Evolutionary conservation across 2,888 invertebrate genomes (phyloP).

Genomic region (Apamea monoglypha): DNA sequence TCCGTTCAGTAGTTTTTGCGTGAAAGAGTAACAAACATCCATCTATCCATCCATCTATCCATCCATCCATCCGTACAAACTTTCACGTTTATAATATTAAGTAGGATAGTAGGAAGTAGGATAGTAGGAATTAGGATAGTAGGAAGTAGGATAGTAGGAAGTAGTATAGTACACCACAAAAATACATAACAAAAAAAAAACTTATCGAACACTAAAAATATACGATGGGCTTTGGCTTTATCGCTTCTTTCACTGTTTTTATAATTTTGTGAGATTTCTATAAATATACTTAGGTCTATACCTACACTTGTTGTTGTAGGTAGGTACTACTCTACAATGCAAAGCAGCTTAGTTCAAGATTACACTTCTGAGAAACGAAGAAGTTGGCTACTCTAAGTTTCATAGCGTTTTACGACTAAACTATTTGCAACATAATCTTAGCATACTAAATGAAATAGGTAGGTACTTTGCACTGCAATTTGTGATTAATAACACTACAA

Average conservation of each 20-base stretch:
- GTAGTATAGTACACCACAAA: too few relatives aligned
- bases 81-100: too few relatives aligned
- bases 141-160: too few relatives aligned
- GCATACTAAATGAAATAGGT: conserved; percentile 18
- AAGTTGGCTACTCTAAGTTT: conserved; percentile 49
- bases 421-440: conserved; percentile 38
- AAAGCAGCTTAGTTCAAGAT: conserved; percentile 52
- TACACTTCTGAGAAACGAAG: conserved; percentile 47
- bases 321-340: conserved; percentile 32
- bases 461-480: not conserved
- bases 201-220: too few relatives aligned
- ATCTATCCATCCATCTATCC: too few relatives aligned
- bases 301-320: not conserved
- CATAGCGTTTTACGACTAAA: conserved; percentile 46
- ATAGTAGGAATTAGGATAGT: too few relatives aligned
- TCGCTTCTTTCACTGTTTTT: not conserved
- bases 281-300: not conserved
- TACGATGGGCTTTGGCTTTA: too few relatives aligned
- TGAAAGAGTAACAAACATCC: too few relatives aligned
- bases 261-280: not conserved
- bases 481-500: not conserved
- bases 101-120: too few relatives aligned
- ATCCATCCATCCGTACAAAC: too few relatives aligned
- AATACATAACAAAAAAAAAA: too few relatives aligned
- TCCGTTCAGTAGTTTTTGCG: too few relatives aligned